phyloP scores from a whole-genome alignment of 2,888 invertebrate genomes.

The Melieria omissa region DNA sequence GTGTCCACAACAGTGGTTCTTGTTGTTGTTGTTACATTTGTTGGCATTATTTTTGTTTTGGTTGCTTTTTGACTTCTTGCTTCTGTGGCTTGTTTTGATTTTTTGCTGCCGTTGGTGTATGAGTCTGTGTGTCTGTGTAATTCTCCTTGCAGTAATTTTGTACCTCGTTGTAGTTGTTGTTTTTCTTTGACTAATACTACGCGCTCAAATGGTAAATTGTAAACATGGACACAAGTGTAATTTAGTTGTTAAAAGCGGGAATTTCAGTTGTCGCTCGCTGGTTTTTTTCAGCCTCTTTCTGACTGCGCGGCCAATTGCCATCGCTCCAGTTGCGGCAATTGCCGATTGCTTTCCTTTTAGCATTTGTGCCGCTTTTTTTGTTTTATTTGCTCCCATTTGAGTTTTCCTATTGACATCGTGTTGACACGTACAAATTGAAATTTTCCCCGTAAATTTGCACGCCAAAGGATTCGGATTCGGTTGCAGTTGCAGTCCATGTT shows the following conservation, averaged over 20 bases:
- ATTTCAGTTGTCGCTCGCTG: background rate
- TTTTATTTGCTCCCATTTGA: slow-evolving; percentile 22
- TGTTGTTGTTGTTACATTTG: too few relatives aligned
- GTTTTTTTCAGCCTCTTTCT: background rate
- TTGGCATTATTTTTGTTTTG: too few relatives aligned
- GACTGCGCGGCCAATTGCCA: too few relatives aligned
- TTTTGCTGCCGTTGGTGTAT: too few relatives aligned
- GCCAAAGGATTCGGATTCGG: slow-evolving; percentile 6
- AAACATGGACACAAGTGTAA: slow-evolving; percentile 42
- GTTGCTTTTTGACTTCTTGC: too few relatives aligned
- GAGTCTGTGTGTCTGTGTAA: too few relatives aligned
- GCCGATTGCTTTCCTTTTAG: background rate
- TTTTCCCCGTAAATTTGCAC: slow-evolving; percentile 34
- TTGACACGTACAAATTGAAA: slow-evolving; percentile 48
- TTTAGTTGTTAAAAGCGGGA: slow-evolving; percentile 41
- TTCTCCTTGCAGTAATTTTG: too few relatives aligned
- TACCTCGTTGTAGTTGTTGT: too few relatives aligned
- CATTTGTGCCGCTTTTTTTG: background rate
- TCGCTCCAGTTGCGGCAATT: too few relatives aligned
- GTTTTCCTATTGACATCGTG: slow-evolving; percentile 41
- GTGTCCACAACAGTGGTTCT: too few relatives aligned
- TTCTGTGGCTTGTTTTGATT: too few relatives aligned
- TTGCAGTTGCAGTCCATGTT: background rate
- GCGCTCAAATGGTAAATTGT: slow-evolving; percentile 11
- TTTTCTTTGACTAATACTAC: too few relatives aligned